phyloP scores from a whole-genome alignment of 2,113 vertebrate genomes.

The Felis chaus region DNA sequence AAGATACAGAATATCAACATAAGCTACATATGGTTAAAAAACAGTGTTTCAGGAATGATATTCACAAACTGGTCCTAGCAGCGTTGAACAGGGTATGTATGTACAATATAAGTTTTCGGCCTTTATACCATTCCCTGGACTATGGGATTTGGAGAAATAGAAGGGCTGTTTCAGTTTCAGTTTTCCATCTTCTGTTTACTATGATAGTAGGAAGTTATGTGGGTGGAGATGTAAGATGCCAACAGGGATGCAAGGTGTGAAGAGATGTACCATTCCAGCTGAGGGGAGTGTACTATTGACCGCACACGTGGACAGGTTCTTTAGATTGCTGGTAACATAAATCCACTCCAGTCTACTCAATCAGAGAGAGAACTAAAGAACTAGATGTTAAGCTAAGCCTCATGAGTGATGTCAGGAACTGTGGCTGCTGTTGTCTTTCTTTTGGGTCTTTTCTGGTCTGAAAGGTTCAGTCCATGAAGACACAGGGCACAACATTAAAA shows the following conservation, averaged over 20 bases:
- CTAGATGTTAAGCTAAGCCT: neutral
- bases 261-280: neutral
- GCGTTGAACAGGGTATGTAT: constrained; percentile 96
- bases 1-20: constrained; percentile 86
- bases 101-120: neutral
- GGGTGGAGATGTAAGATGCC: neutral
- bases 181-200: neutral
- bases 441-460: neutral
- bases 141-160: neutral
- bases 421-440: neutral
- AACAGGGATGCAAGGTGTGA: no score
- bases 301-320: neutral
- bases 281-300: neutral
- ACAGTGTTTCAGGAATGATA: constrained; percentile 92
- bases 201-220: neutral
- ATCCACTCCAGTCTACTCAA: neutral
- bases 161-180: neutral
- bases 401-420: neutral
- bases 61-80: constrained; percentile 90
- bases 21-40: constrained; percentile 91
- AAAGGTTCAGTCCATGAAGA: neutral
- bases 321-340: neutral
- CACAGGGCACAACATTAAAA: neutral
- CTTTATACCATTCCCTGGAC: neutral
- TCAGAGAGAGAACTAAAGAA: neutral